phyloP scores from a whole-genome alignment of 2,113 vertebrate species.

The Chloropsis cyanopogon region DNA sequence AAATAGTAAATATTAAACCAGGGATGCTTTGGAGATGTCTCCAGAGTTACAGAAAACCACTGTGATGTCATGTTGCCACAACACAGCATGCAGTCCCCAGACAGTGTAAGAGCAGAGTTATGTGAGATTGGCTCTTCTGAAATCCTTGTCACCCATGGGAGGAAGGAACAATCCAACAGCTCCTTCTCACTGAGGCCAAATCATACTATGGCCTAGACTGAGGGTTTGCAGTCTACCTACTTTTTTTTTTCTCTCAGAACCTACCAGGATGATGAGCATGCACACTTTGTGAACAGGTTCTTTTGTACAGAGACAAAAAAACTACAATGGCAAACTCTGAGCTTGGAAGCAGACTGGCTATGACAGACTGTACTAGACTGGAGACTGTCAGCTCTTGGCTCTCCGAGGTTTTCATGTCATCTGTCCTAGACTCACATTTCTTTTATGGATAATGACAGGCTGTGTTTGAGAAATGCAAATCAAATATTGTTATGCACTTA shows the following conservation, averaged over 20 bases:
- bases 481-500: background rate
- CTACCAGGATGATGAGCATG: background rate
- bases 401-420: background rate
- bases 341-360: background rate
- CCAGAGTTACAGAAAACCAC: background rate
- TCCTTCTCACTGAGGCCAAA: background rate
- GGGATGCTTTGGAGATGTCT: background rate
- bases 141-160: background rate
- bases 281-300: background rate
- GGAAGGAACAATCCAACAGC: background rate
- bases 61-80: background rate
- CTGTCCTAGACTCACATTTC: background rate
- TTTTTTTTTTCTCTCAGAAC: background rate
- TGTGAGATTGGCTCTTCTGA: background rate
- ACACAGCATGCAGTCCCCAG: background rate
- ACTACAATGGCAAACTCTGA: background rate
- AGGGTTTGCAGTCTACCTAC: background rate
- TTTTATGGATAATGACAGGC: background rate
- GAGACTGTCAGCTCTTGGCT: background rate
- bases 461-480: background rate
- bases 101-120: background rate
- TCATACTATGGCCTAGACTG: background rate
- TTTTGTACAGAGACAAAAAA: background rate
- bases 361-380: background rate
- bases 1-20: background rate